Conservation (phyloP, 2,113 vertebrate species). For the Dipodomys merriami region DNA sequence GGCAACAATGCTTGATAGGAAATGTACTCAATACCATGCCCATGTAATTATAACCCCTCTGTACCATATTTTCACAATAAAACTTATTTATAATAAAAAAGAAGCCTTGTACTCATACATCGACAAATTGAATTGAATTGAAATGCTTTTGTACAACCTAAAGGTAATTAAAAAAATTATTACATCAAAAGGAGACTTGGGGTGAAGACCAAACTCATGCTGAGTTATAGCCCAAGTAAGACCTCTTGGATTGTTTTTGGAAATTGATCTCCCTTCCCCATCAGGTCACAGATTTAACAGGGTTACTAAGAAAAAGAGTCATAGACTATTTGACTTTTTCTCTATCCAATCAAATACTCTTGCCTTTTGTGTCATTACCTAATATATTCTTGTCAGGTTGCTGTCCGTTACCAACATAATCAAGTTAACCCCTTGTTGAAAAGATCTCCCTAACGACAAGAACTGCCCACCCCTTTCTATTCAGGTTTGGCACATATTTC, state of each 20-base stretch:
- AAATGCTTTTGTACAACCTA: no score
- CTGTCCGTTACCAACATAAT: neutral
- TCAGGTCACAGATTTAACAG: neutral
- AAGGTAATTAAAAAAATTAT: no score
- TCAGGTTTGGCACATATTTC: neutral
- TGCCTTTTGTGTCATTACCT: neutral
- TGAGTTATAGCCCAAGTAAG: neutral
- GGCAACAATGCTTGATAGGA: no score
- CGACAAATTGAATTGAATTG: no score
- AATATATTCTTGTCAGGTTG: neutral
- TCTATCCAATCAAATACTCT: neutral
- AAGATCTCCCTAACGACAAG: neutral
- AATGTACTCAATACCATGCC: no score
- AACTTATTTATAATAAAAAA: no score
- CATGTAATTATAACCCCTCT: no score
- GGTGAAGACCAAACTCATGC: neutral
- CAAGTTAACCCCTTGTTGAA: neutral
- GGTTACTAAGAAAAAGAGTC: neutral
- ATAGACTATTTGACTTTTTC: neutral
- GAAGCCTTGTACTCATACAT: no score
- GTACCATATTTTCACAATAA: no score
- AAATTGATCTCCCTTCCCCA: neutral
- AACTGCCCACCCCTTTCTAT: rapidly evolving
- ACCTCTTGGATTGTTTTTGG: neutral
- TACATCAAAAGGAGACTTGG: no score